Base-by-base conservation (phyloP, 2,797 vertebrate species). In the Crocidura indochinensis region DNA sequence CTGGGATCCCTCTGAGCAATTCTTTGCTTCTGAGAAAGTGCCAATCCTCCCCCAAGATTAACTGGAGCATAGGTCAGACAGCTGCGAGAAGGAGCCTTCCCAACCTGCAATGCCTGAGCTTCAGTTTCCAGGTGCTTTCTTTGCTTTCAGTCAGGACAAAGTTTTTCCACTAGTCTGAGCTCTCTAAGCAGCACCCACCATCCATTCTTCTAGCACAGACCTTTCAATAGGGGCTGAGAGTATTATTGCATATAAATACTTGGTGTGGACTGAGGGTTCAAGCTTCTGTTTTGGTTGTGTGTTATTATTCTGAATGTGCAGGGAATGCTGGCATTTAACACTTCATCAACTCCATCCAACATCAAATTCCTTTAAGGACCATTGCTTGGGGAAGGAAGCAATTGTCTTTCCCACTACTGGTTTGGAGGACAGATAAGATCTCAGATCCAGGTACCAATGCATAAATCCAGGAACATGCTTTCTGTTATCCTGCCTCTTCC, bases 341-440 rank as follows among this genome's bases (percentile, higher is more conserved):
- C 31, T 67, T 85, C 31, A 6, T 84, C 51, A 88, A 51, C 38
- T 46, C 11, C 85, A 60, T 67, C 73, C 86, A 72, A 31, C 22
- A 75, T 80, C 60, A 53, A 26, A 20, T 94, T 19, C 56, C 72
- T 71, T 91, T 93, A 76, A 77, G 84, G 75, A 65, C 69, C 44
- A 84, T 15, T 84, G 47, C 49, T 31, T n/a, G 76, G 85, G 47
- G 76, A 53, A 90, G 72, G 19, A 85, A 80, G 74, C 51, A 51
- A 20, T 62, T 62, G 7, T 62, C 19, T 62, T 62, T 5, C 60
- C 60, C 22, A 62, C 22, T 62, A 20, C 17, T 62, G 17, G 60
- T 62, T 62, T 88, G 51, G 11, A 20, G 17, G 24, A 2, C 22
- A 31, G 56, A 71, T 26, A 27, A 64, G 49, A 38, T n/a, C 87